Evolutionary conservation across 1,140 invertebrate genomes (phyloP), one percentile per base, ranked within the genome.

Genomic region (Vollenhovia emeryi): DNA sequence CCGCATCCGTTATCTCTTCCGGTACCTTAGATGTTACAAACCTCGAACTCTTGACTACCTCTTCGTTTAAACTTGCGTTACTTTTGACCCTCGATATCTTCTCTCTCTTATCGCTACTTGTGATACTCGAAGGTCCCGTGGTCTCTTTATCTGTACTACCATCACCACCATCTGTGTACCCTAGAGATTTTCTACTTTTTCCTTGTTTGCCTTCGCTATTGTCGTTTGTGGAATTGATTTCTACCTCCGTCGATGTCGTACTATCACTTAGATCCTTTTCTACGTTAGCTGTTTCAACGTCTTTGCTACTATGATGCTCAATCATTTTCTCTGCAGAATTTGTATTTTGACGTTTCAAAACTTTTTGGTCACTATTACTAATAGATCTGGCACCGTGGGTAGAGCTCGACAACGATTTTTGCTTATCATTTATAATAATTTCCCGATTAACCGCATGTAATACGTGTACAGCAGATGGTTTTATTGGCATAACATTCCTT

Each of bases 1-100:
- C 91, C 3, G 90, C 50, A 40, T 94, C 93, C 11, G 89, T 79
- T 73, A 91, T 62, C 40, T 94, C 92, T 45, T 91, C 89, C 7
- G 84, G 76, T 64, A 94, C 88, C 15, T 89, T 94, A 0, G 94
- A 94, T 40, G 94, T 95, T 27, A 93, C 92, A 71, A 95, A 95
- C 84, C 94, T 91, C 18, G 92, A 93, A 89, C 90, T 94, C 85
- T 94, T 95, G 59, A 92, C 71, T 85, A 87, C 33, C 73, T 88
- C 88, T 76, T 91, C 69, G n/a, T 60, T 78, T 52, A 73, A 59
- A 86, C 83, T 69, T 40, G 88, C 50, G 24, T 85, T 85, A 91
- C 86, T 48, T 73, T 84, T 43, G 21, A 66, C 11, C 4, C n/a
- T 64, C 60, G 8, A 40, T 64, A 62, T 24, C 8, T 9, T 33